Conservation (phyloP, 2,888 invertebrate genomes). For the Aphodius granarius region DNA sequence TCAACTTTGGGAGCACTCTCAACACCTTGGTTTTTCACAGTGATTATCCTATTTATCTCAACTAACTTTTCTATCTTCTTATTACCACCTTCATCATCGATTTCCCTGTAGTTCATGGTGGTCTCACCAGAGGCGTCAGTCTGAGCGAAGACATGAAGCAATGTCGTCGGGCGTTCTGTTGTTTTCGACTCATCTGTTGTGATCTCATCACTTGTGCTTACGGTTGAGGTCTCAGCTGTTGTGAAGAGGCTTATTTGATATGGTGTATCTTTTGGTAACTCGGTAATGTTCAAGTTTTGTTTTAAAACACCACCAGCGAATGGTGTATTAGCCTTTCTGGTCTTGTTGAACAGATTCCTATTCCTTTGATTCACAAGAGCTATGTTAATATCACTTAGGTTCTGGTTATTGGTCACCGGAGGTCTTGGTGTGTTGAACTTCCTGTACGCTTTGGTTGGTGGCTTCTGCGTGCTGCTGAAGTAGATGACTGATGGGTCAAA, state of each 20-base stretch:
- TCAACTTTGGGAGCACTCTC: constrained; percentile 64
- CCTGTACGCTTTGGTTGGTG: constrained; percentile 26
- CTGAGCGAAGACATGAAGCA: constrained; percentile 58
- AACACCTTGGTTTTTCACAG: constrained; percentile 65
- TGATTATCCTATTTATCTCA: constrained; percentile 69
- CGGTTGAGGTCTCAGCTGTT: background rate
- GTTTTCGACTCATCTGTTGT: constrained; percentile 36
- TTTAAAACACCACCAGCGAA: constrained; percentile 24
- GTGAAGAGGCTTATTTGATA: constrained; percentile 4
- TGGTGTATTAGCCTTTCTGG: constrained; percentile 47
- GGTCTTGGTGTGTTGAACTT: constrained; percentile 18
- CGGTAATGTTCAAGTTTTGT: constrained; percentile 1
- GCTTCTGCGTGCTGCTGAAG: constrained; percentile 21
- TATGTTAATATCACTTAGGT: constrained; percentile 51
- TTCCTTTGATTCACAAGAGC: constrained; percentile 58
- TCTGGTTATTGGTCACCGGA: constrained; percentile 21
- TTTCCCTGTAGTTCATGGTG: constrained; percentile 35
- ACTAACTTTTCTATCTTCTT: constrained; percentile 62
- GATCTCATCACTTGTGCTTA: background rate
- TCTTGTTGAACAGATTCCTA: constrained; percentile 57
- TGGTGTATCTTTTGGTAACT: background rate
- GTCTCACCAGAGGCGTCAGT: constrained; percentile 38
- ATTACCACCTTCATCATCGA: constrained; percentile 51
- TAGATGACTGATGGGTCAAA: background rate
- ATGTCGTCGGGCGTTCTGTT: constrained; percentile 45